Percentiles rank a stretch among this genome's conserved stretches.
Evolutionary conservation across 2,113 vertebrate genomes (phyloP).

Genomic region (Potamarius usumacintae): DNA sequence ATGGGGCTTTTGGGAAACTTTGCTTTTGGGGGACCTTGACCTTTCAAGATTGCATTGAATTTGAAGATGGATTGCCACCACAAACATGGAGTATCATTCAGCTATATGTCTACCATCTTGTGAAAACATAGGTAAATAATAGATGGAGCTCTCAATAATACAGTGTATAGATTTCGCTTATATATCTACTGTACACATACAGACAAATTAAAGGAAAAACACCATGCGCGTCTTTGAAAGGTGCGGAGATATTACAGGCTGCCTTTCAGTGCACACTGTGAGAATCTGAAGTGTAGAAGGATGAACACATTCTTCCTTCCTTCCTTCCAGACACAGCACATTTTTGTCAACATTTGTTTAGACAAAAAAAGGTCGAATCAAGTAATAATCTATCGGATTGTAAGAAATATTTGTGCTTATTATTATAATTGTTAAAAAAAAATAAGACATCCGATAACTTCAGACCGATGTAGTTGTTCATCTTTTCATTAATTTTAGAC

Average conservation of each 20-base stretch:
- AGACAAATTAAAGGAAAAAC: background rate
- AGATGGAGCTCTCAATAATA: background rate
- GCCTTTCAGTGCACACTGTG: background rate
- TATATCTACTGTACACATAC: background rate
- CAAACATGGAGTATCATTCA: background rate
- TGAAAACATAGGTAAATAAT: background rate
- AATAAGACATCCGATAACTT: background rate
- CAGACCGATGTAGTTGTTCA: background rate
- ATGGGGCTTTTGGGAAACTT: background rate
- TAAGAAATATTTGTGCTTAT: background rate
- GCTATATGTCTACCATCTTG: background rate
- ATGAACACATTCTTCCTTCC: background rate
- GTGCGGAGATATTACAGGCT: background rate
- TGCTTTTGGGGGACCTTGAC: slow-evolving; percentile 10
- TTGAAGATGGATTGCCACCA: background rate
- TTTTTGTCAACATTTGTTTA: background rate
- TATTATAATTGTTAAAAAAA: background rate
- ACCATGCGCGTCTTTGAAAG: background rate
- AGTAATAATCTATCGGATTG: background rate
- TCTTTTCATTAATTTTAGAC: no score
- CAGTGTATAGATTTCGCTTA: background rate
- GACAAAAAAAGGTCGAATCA: background rate
- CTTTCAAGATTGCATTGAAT: background rate
- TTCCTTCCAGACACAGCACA: background rate
- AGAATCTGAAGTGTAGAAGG: background rate